A percentile compares a stretch with the other conserved stretches of the same genome.
phyloP scores from a whole-genome alignment of 2,797 vertebrate genomes.

The Spondyliosoma cantharus region DNA sequence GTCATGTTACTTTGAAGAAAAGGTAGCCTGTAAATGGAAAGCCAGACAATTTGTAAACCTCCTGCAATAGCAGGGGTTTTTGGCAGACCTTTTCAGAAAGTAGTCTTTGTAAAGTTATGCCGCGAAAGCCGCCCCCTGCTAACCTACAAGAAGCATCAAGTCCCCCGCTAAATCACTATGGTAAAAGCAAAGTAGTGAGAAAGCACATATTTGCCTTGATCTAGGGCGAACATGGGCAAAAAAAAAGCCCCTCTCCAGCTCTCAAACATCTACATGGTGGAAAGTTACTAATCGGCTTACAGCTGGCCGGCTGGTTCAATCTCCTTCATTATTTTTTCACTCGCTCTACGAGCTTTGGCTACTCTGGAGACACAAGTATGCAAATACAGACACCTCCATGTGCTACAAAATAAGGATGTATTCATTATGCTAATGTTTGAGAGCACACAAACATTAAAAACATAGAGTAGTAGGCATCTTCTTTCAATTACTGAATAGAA shows the following conservation, averaged over 20 bases:
- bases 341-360: conserved; percentile 60
- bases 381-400: conserved; percentile 60
- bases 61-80: conserved; percentile 75
- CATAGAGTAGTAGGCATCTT: neutral
- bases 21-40: conserved; percentile 79
- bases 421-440: conserved; percentile 24
- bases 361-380: conserved; percentile 67
- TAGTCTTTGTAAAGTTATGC: conserved; percentile 62
- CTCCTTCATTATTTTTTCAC: conserved; percentile 67
- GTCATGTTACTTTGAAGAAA: conserved; percentile 78
- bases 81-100: conserved; percentile 70
- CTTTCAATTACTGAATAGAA: conserved; percentile 9
- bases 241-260: conserved; percentile 69
- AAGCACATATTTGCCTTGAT: conserved; percentile 79
- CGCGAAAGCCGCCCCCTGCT: conserved; percentile 62
- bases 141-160: conserved; percentile 50
- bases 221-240: conserved; percentile 64
- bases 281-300: conserved; percentile 83
- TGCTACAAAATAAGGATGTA: conserved; percentile 34
- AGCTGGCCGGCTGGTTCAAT: conserved; percentile 62
- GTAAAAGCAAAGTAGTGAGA: conserved; percentile 56
- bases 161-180: conserved; percentile 44
- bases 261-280: conserved; percentile 74
- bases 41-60: conserved; percentile 78
- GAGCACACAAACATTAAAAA: conserved; percentile 23